Percentiles rank a stretch among this genome's conserved stretches.
phyloP scores from a whole-genome alignment of 2,888 invertebrate genomes.

The Liposcelis brunnea region DNA sequence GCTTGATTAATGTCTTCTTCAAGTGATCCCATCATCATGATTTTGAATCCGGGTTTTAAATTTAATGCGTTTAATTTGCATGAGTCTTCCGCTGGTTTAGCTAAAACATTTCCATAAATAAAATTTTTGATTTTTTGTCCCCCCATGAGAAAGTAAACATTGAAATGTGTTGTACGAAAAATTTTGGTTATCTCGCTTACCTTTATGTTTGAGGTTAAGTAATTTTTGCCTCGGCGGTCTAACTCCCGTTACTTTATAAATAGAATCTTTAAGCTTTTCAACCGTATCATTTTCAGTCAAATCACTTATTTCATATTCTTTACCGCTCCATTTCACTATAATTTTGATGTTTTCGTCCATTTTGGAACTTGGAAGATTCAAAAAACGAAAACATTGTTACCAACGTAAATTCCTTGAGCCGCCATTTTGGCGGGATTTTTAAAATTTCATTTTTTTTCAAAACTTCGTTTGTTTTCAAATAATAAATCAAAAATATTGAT shows the following conservation, averaged over 20 bases:
- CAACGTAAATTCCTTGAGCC: too few species aligned
- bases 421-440: too few species aligned
- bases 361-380: background rate
- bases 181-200: conserved; percentile 29
- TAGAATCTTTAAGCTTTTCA: conserved; percentile 57
- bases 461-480: too few species aligned
- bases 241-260: conserved; percentile 76
- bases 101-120: conserved; percentile 29
- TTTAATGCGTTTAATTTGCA: conserved; percentile 56
- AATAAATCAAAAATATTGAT: too few species aligned
- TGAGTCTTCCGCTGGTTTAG: conserved; percentile 69
- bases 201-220: conserved; percentile 81
- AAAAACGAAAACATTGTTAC: too few species aligned
- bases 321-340: conserved; percentile 84
- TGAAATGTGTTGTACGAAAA: conserved; percentile 2
- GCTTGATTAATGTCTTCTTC: conserved; percentile 83
- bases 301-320: conserved; percentile 64
- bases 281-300: conserved; percentile 65
- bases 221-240: conserved; percentile 86
- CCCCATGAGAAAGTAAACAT: background rate
- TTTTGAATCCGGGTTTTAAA: conserved; percentile 71
- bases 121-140: too few species aligned
- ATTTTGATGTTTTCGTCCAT: conserved; percentile 29
- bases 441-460: too few species aligned
- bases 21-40: conserved; percentile 94